Base-by-base conservation (phyloP, 2,888 invertebrate species). In the Pheosia tremula region DNA sequence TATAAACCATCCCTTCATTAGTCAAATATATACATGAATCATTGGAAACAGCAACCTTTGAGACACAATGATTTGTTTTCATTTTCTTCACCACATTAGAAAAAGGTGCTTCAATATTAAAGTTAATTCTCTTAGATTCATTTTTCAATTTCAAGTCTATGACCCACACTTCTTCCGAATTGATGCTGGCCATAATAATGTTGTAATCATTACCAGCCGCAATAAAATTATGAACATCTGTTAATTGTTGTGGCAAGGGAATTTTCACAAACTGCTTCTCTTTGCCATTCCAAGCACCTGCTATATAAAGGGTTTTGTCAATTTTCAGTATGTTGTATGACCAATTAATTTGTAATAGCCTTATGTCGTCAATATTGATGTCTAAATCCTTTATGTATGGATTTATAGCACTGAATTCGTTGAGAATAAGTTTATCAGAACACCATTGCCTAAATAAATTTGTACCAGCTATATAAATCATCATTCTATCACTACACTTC, bases 391-490 rank as follows among this genome's bases (percentile, higher is more conserved):
- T 56, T 9, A 69, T 61, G 56, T 9, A 63, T 13, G 67, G 56
- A 41, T 59, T 62, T 8, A 87, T 56, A n/a, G 53, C 54, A 60
- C 74, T 69, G 72, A 90, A 90, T 59, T 75, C 69, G 62, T 77
- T 74, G 59, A 88, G 65, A 57, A 87, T 62, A 49, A 69, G 60
- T 50, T 83, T 74, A 0, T 76, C 66, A 24, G 67, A 70, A 63
- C 82, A 73, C 94, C 94, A 94, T 63, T 94, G 94, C 3, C 87
- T 86, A 72, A 91, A 92, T 72, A 93, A 69, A 80, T 94, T 94
- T 39, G 85, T 83, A 36, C 94, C 94, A 10, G 88, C 70, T 61
- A 88, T 83, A 63, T 72, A 75, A 72, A 72, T 74, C 56, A 24
- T 60, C 56, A 24, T 24, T 24, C 24, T 24, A 24, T 0, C 24